Conservation (phyloP, 2,797 vertebrate species). For the Kryptopterus vitreolus region DNA sequence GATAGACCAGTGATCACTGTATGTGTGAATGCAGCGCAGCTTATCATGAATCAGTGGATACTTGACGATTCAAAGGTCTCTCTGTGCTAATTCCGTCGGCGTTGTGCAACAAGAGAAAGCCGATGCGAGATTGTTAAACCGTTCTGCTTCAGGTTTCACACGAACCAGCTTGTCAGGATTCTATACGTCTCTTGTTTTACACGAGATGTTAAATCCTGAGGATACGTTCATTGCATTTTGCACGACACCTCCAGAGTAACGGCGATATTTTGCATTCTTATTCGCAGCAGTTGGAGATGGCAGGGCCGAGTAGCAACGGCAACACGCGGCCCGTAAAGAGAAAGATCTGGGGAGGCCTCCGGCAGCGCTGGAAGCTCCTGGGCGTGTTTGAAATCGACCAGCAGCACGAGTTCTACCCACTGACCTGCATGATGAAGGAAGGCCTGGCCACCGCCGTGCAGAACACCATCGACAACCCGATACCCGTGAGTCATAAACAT, state of each 20-base stretch:
- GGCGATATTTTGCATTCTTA: background rate
- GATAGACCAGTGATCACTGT: too few species aligned
- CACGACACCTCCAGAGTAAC: background rate
- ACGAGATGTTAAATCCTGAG: background rate
- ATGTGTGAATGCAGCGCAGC: background rate
- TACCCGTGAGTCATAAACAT: conserved; percentile 68
- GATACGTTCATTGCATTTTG: background rate
- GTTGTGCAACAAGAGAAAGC: background rate
- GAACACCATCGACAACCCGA: conserved; percentile 67
- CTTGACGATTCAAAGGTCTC: background rate
- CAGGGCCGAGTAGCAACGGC: conserved; percentile 42
- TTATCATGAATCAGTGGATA: background rate
- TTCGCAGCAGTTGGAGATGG: conserved; percentile 58
- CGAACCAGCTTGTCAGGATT: conserved; percentile 13
- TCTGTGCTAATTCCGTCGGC: conserved; percentile 10
- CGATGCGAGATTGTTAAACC: background rate
- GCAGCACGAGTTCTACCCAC: conserved; percentile 79
- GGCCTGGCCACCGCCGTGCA: conserved; percentile 80
- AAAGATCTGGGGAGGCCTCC: conserved; percentile 71
- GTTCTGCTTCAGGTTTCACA: conserved; percentile 3
- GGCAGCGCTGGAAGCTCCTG: conserved; percentile 80
- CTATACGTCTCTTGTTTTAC: conserved; percentile 4
- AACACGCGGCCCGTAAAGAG: conserved; percentile 47
- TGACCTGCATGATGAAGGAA: conserved; percentile 85
- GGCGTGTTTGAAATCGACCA: conserved; percentile 86